Evolutionary conservation across 2,888 invertebrate species (phyloP).

Genomic region (Diabrotica balteata): DNA sequence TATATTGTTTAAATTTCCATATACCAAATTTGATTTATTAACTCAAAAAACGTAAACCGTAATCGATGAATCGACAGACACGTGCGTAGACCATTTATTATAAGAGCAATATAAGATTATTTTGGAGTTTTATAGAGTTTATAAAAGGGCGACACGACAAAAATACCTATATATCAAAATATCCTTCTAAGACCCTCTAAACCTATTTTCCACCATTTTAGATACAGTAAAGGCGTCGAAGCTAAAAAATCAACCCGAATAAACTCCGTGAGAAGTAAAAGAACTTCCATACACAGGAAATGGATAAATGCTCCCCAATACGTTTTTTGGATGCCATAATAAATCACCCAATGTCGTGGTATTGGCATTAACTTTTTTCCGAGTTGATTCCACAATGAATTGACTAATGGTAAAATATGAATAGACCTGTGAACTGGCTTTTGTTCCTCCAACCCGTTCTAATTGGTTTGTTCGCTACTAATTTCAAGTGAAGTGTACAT

Average conservation of each 20-base stretch:
- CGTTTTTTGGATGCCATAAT: not conserved
- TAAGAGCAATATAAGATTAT: too few species aligned
- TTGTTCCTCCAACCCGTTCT: constrained; percentile 11
- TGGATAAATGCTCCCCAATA: constrained; percentile 7
- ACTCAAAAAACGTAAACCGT: too few species aligned
- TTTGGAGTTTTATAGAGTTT: too few species aligned
- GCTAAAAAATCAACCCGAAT: constrained; percentile 3
- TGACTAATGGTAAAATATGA: constrained; percentile 21
- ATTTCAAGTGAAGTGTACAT: not conserved
- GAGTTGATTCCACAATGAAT: constrained; percentile 14
- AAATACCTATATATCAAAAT: not conserved
- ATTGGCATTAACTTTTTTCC: constrained; percentile 16
- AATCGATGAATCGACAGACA: too few species aligned
- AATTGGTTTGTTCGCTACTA: constrained; percentile 7
- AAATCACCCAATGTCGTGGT: constrained; percentile 8
- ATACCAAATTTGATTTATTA: too few species aligned
- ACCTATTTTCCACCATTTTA: constrained; percentile 1
- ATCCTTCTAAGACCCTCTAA: not conserved
- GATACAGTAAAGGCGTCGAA: not conserved
- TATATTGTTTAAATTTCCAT: too few species aligned
- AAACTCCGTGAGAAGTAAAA: not conserved
- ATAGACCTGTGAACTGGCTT: constrained; percentile 8
- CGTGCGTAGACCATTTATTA: too few species aligned
- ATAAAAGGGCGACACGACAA: not conserved
- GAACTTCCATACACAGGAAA: constrained; percentile 1